A percentile compares a stretch with the other conserved stretches of the same genome.
Evolutionary conservation across 2,797 vertebrate genomes (phyloP).

Genomic region (Brachyrhaphis roseni): DNA sequence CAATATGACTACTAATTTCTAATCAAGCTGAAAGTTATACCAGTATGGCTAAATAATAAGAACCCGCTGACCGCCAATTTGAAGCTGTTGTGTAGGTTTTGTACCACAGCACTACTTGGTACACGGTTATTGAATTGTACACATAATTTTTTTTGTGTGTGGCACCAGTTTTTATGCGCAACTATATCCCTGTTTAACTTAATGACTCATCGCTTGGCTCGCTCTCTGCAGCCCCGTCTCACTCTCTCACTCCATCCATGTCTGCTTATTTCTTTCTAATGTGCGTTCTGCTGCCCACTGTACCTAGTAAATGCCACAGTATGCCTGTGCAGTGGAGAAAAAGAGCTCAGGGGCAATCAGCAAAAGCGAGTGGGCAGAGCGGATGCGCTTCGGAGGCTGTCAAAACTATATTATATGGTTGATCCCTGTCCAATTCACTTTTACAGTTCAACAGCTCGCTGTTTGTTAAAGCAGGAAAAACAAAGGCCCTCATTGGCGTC

Average conservation of each 20-base stretch:
- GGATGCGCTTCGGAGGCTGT: constrained; percentile 69
- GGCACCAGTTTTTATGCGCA: constrained; percentile 37
- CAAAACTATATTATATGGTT: constrained; percentile 72
- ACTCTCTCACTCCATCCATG: constrained; percentile 32
- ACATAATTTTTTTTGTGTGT: not conserved
- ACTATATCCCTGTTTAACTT: constrained; percentile 30
- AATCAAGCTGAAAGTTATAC: not conserved
- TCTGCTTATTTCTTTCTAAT: constrained; percentile 62
- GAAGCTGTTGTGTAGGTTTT: not conserved
- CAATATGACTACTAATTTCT: not conserved
- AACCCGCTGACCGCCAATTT: not conserved
- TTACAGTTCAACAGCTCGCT: constrained; percentile 67
- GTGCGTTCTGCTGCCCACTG: constrained; percentile 70
- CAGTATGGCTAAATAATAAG: not conserved
- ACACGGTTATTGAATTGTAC: not conserved
- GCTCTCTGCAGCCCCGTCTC: constrained; percentile 40
- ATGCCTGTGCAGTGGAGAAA: constrained; percentile 60
- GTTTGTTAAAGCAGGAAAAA: constrained; percentile 58
- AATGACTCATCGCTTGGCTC: constrained; percentile 47
- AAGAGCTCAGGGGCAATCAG: constrained; percentile 74
- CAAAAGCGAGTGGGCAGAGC: constrained; percentile 54
- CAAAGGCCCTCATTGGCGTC: constrained; percentile 57
- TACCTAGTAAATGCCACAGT: constrained; percentile 79
- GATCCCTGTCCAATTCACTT: constrained; percentile 75
- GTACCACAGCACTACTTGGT: not conserved